phyloP scores from a whole-genome alignment of 2,797 vertebrate genomes.

The Gymnodraco acuticeps region DNA sequence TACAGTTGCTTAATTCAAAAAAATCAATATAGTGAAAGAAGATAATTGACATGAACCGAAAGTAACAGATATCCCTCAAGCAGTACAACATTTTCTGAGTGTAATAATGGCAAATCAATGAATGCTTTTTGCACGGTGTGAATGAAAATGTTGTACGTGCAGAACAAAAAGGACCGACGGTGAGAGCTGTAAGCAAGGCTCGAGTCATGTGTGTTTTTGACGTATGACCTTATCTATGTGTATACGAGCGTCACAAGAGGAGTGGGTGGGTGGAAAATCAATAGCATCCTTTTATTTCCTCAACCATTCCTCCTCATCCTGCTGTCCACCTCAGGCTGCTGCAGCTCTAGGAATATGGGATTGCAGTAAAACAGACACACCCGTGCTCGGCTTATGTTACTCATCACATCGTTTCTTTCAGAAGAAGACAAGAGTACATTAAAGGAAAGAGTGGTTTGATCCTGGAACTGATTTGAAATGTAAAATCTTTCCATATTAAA shows the following conservation, averaged over 20 bases:
- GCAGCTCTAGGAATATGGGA: slow-evolving; percentile 31
- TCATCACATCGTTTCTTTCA: slow-evolving; percentile 14
- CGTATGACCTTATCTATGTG: slow-evolving; percentile 72
- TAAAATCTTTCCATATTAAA: neutral
- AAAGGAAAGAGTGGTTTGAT: neutral
- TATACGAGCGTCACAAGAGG: slow-evolving; percentile 82
- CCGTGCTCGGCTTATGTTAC: slow-evolving; percentile 22
- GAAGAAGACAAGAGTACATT: neutral
- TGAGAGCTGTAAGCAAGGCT: slow-evolving; percentile 46
- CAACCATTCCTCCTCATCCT: slow-evolving; percentile 43
- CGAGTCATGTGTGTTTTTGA: slow-evolving; percentile 54
- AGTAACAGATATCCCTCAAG: neutral
- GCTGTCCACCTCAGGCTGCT: slow-evolving; percentile 65
- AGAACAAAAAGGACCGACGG: slow-evolving; percentile 4
- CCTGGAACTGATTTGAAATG: neutral
- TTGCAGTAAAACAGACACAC: slow-evolving; percentile 22
- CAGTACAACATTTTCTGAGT: slow-evolving; percentile 10
- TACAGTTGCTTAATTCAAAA: neutral
- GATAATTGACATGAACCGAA: slow-evolving; percentile 35
- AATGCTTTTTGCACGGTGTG: slow-evolving; percentile 19
- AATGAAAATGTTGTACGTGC: slow-evolving; percentile 20
- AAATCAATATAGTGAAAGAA: neutral
- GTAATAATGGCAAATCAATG: slow-evolving; percentile 30
- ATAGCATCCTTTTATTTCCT: slow-evolving; percentile 81
- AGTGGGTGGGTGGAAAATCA: slow-evolving; percentile 72